Percentiles rank a stretch among this genome's conserved stretches.
These are phyloP conservation scores for Tridacna gigas DNA, from an alignment of 2,888 invertebrate genomes.

Conservation along the genomic window DNA sequence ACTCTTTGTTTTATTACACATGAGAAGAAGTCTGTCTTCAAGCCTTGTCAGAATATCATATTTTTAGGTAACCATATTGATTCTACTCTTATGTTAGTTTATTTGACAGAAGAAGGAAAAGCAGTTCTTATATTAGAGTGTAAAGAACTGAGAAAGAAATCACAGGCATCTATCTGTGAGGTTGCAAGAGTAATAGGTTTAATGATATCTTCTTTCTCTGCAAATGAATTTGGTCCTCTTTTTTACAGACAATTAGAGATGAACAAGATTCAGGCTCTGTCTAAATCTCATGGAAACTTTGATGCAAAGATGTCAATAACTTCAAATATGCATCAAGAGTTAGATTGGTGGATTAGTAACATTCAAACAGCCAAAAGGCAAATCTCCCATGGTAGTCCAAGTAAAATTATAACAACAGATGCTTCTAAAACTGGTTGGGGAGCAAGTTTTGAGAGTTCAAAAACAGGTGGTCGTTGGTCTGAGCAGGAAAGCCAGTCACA, in stretches of 20 bases:
- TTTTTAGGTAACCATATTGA: not conserved
- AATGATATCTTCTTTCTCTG: not conserved
- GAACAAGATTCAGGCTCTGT: not conserved
- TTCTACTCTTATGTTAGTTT: not conserved
- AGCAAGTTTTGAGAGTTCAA: not conserved
- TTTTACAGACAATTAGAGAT: not conserved
- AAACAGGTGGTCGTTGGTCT: conserved; percentile 10
- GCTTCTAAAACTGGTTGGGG: conserved; percentile 3
- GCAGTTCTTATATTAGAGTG: not conserved
- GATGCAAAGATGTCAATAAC: not conserved
- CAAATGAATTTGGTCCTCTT: conserved; percentile 1
- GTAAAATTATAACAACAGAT: not conserved
- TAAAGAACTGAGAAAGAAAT: not conserved
- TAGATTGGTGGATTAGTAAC: not conserved
- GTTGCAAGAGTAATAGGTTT: conserved; percentile 3
- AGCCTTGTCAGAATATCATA: not conserved
- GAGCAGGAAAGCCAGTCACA: conserved; percentile 1
- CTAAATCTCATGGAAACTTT: not conserved
- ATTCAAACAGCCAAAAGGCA: not conserved
- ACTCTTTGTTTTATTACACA: not conserved
- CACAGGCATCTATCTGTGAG: not conserved
- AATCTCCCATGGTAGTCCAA: not conserved
- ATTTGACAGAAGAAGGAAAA: conserved; percentile 10
- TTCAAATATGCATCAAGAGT: not conserved
- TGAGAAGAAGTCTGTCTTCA: not conserved